Conservation (phyloP, 2,888 invertebrate genomes). For the Drosophila neoperkinsi region DNA sequence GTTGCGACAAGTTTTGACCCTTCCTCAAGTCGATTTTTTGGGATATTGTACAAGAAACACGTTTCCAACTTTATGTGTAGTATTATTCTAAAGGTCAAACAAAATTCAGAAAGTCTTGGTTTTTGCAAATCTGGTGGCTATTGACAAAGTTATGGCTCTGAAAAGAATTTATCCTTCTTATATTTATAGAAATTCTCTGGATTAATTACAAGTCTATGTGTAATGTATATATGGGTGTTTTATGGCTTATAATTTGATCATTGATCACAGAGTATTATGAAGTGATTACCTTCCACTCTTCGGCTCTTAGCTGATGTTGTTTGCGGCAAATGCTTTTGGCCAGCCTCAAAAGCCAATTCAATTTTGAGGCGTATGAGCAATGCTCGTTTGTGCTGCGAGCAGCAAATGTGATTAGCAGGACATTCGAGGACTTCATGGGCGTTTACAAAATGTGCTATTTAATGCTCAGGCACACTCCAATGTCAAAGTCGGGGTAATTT, state of each 20-base stretch:
- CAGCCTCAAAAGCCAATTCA: slow-evolving; percentile 56
- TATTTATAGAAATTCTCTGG: background rate
- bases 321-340: slow-evolving; percentile 23
- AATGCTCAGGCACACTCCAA: slow-evolving; percentile 55
- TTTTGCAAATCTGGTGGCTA: background rate
- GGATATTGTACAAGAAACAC: background rate
- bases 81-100: background rate
- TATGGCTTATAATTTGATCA: background rate
- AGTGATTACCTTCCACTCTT: background rate
- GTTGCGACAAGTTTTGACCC: background rate
- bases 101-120: background rate
- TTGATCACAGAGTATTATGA: background rate
- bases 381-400: background rate
- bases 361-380: slow-evolving; percentile 41
- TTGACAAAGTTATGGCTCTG: background rate
- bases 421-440: slow-evolving; percentile 35
- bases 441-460: slow-evolving; percentile 65
- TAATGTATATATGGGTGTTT: background rate
- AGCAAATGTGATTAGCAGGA: slow-evolving; percentile 69
- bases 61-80: background rate
- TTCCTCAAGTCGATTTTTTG: background rate
- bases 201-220: background rate
- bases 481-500: slow-evolving; percentile 76
- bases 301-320: background rate
- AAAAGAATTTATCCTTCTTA: accelerated